Evolutionary conservation across 23 tunicate genomes (phyloP), one percentile per base, ranked within the genome.

Genomic region (Corella eumyota): DNA sequence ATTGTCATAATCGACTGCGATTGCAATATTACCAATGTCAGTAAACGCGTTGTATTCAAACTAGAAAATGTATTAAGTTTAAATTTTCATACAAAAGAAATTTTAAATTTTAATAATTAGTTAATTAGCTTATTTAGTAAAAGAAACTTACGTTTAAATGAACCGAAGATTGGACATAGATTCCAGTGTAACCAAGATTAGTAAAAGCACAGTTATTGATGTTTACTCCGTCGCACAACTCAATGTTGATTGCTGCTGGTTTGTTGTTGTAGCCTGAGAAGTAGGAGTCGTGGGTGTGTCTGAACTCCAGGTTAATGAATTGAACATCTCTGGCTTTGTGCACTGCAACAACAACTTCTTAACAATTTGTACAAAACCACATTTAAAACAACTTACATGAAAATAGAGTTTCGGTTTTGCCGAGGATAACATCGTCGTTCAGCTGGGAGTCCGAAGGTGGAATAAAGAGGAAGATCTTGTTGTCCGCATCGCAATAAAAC

Each of bases 181-280:
- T 46, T 20, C 45, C 81, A 23, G 60, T 75, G 61, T 65, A 56
- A 25, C 81, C 81, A 23, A 75, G 40, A 45, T 75, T 73, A 56
- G 38, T 38, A 54, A 75, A 46, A 0, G 31, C 58, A 27, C 72
- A 75, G 29, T 57, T 67, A n/a, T 50, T 13, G 31, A 75, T 51
- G 15, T 44, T 34, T 4, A 75, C 25, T 0, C 37, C 27, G 19
- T 36, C 20, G 15, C 65, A 52, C 0, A 56, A 26, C 30, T 65
- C 71, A 20, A 75, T 4, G 22, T 65, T 45, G 1, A 75, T 21
- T 1, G 69, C 63, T 3, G 63, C 64, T 9, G 72, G 71, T 60
- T 37, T 65, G 22, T 45, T 15, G 56, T 75, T 75, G 56, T 64
- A 65, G 25, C 81, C 67, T 7, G 34, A 45, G 54, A 65, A 51